Base-by-base conservation (phyloP, 1,140 invertebrate genomes). In the Caenorhabditis tropicalis region DNA sequence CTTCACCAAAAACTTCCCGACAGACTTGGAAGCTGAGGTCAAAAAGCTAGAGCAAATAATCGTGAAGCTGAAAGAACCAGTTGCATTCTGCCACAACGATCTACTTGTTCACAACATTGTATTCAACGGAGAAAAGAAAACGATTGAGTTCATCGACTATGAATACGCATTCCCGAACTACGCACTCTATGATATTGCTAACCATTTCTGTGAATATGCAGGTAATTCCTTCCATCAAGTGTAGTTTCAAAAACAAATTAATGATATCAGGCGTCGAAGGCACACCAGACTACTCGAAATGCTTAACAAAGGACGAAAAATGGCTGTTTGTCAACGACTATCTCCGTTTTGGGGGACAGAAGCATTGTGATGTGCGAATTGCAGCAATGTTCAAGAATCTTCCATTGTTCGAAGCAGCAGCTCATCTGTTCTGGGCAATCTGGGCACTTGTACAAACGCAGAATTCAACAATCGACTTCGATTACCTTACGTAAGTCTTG, bases 21-120 rank as follows among this genome's bases (percentile, higher is more conserved):
- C 29, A 43, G 36, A 74, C 9, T 24, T 74, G n/a, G 65, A 15
- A 15, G 36, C 65, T 9, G 36, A 74, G 43, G 33, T 74, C 15
- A 2, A 24, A 2, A 74, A 88, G 31, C 58, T 86, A 79, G 85
- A 87, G 85, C 56, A 74, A 91, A 92, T 93, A 83, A 94, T 95
- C 85, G 91, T 93, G 46, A 91, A 92, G 29, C 90, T 98, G 79
- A 94, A 95, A 90, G 91, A 92, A 31, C 92, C 94, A 86, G 91
- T 97, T 84, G 96, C 98, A 27, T 98, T 98, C 92, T 95, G 95
- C 91, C 98, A 99, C 93, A 99, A 99, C 93, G 98, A 99, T 93
- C 93, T 99, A 82, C 93, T 99, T 86, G 93, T 98, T 84, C 95
- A 94, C 88, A 99, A 99, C 92, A 94, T 99, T 82, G 94, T 99